Conservation (phyloP, 2,113 vertebrate genomes). For the Phocoena phocoena region DNA sequence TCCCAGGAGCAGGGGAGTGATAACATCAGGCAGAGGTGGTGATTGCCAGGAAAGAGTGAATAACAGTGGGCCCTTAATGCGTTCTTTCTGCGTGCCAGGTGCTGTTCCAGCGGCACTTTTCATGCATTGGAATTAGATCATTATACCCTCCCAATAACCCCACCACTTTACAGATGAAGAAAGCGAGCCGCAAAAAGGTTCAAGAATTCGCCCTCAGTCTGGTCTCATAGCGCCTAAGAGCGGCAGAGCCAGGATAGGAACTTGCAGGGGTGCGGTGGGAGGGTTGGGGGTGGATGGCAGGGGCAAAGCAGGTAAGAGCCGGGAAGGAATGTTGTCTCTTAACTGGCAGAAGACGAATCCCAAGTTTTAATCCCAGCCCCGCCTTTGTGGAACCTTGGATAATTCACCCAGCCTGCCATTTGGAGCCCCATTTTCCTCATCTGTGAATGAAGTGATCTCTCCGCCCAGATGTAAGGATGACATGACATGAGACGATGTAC, state of each 20-base stretch:
- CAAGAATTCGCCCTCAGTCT: background rate
- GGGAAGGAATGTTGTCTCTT: background rate
- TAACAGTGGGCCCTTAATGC: accelerated
- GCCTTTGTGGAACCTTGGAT: background rate
- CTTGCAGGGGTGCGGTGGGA: accelerated
- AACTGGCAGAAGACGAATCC: background rate
- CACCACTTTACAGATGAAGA: background rate
- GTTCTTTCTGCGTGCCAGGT: accelerated
- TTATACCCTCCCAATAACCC: background rate
- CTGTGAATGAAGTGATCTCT: background rate
- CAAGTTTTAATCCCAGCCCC: background rate
- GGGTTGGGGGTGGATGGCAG: background rate
- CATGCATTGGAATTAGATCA: background rate
- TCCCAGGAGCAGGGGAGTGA: background rate
- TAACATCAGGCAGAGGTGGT: background rate
- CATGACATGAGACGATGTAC: background rate
- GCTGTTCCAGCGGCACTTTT: accelerated
- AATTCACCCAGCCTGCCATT: background rate
- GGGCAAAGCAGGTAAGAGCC: accelerated
- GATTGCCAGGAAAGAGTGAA: background rate
- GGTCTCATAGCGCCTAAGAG: background rate
- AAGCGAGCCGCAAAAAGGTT: background rate
- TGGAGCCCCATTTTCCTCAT: background rate
- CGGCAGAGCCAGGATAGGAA: background rate
- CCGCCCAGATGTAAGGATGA: background rate